phyloP scores from a whole-genome alignment of 2,113 vertebrate species.

The Mesembrinibis cayennensis region DNA sequence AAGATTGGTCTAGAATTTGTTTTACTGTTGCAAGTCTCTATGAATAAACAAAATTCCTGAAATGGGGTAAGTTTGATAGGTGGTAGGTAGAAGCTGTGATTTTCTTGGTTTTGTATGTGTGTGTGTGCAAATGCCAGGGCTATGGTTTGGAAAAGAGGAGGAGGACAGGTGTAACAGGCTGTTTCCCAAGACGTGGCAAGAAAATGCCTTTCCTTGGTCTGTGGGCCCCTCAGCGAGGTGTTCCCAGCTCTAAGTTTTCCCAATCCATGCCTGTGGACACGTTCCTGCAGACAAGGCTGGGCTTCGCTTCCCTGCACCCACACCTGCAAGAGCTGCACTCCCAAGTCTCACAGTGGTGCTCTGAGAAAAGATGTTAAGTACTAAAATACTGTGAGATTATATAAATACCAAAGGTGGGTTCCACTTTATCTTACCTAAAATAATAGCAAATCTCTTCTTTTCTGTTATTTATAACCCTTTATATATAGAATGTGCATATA shows the following conservation, averaged over 20 bases:
- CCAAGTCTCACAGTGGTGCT: fast-evolving
- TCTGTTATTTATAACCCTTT: neutral
- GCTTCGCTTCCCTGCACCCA: fast-evolving
- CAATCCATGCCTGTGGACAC: fast-evolving
- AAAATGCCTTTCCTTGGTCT: neutral
- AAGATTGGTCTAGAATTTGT: neutral
- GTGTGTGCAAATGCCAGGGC: neutral
- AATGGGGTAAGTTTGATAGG: neutral
- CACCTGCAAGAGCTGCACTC: fast-evolving
- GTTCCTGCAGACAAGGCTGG: fast-evolving
- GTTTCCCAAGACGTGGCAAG: neutral
- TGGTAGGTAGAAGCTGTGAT: neutral
- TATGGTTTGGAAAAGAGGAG: neutral
- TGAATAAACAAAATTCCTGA: neutral
- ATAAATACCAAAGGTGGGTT: neutral
- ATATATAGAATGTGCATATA: neutral
- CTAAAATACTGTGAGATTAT: neutral
- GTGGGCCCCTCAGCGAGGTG: neutral
- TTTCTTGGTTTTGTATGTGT: fast-evolving
- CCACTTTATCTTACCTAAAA: neutral
- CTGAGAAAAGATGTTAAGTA: neutral
- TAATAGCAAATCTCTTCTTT: neutral
- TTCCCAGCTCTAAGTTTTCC: neutral
- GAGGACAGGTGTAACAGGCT: neutral
- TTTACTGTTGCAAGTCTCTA: neutral